Conservation (phyloP, 2,113 vertebrate species). For the Campylomormyrus tamandua region DNA sequence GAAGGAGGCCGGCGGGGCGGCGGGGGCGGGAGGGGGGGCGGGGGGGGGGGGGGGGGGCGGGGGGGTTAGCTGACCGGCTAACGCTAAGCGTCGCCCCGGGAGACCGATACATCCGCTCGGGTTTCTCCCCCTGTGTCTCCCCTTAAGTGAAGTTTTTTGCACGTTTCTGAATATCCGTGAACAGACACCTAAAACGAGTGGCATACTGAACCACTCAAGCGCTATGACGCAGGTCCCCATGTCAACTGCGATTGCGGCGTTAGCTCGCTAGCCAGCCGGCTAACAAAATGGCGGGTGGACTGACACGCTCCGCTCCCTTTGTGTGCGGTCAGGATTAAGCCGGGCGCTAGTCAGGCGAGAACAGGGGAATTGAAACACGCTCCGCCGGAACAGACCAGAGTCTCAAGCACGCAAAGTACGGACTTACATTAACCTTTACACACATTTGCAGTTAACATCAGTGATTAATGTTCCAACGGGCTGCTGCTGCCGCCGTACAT, state of each 20-base stretch:
- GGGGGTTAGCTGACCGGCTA: not conserved
- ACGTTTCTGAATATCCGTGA: not conserved
- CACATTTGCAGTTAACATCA: not conserved
- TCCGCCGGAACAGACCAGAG: not conserved
- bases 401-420: not conserved
- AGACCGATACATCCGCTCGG: not conserved
- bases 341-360: not conserved
- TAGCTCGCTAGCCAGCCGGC: not conserved
- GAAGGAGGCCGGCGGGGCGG: too few species aligned
- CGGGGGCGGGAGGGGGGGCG: too few species aligned
- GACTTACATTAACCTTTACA: not conserved
- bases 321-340: not conserved
- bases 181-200: not conserved
- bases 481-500: not conserved
- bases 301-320: not conserved
- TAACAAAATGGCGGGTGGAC: conserved; percentile 16
- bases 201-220: not conserved
- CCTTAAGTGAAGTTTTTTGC: not conserved
- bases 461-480: not conserved
- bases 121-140: not conserved
- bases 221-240: not conserved
- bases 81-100: conserved; percentile 3
- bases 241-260: not conserved
- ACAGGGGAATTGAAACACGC: not conserved
- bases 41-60: too few species aligned